Percentiles rank a stretch among this genome's conserved stretches.
phyloP scores from a whole-genome alignment of 2,888 invertebrate species.

The Amorpha juglandis region DNA sequence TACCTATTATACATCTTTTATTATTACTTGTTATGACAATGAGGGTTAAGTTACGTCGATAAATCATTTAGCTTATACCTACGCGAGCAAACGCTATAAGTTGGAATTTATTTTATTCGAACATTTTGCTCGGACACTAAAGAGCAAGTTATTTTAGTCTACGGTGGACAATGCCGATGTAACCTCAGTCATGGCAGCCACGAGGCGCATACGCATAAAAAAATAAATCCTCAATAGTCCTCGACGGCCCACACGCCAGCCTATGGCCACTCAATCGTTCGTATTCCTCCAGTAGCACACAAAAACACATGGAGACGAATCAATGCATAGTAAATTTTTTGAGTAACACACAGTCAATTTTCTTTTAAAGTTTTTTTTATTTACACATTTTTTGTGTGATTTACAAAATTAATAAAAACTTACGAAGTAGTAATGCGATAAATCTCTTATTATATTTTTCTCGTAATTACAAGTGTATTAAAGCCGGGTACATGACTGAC shows the following conservation, averaged over 20 bases:
- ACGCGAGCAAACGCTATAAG: constrained; percentile 30
- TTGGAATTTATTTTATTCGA: constrained; percentile 31
- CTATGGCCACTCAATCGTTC: constrained; percentile 80
- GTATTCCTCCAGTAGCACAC: constrained; percentile 59
- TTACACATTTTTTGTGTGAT: no score
- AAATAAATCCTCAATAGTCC: constrained; percentile 76
- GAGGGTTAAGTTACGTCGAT: constrained; percentile 1
- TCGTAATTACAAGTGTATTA: not conserved
- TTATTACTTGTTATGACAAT: not conserved
- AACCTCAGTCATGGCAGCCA: constrained; percentile 42
- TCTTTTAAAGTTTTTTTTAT: not conserved
- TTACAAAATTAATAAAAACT: no score
- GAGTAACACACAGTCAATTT: not conserved
- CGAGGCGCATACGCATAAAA: constrained; percentile 64
- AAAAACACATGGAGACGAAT: constrained; percentile 53
- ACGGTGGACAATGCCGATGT: constrained; percentile 64
- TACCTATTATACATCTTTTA: not conserved
- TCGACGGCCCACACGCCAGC: constrained; percentile 80
- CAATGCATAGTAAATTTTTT: constrained; percentile 6
- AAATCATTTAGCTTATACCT: constrained; percentile 1
- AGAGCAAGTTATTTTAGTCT: constrained; percentile 73
- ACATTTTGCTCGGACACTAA: constrained; percentile 59
- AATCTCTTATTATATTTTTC: not conserved
- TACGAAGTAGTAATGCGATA: not conserved
- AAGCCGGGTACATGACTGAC: not conserved